Base-by-base conservation (phyloP, 1,140 invertebrate species). In the Formica exsecta region DNA sequence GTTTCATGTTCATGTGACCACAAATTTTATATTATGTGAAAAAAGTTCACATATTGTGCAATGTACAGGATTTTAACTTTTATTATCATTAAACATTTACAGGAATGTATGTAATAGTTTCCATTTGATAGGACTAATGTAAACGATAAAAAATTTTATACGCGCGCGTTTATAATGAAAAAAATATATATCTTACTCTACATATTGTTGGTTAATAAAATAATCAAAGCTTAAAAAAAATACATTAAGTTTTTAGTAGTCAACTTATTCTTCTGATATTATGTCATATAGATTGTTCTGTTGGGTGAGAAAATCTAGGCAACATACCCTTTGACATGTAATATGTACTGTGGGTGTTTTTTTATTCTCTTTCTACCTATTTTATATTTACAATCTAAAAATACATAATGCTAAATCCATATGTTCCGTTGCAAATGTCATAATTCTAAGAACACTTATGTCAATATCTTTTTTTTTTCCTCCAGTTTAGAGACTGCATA, bases 351-450 rank as follows among this genome's bases (percentile, higher is more conserved):
- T 91, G 48, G 13, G 44, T 48, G 44, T 48, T 51, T 19, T 48
- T 51, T 51, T 51, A 87, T 91, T 90, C 86, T 91, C 73, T 91
- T 41, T 91, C 86, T 91, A 91, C n/a, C 81, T 91, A 91, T 65
- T 90, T 92, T 93, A 51, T 51, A 92, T 93, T 87, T 93, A 93
- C 91, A 93, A 66, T 90, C 92, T 92, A 92, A 92, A 92, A 92
- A 90, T 93, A 92, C 88, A 89, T 90, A 87, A 54, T 89, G 87
- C 91, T 89, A 79, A 77, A 86, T 90, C 61, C 66, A 86, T 86
- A 44, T 83, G 65, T 86, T 79, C 25, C 48, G 41, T 84, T 85
- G 79, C 32, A 84, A 86, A 86, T 90, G 83, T 61, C 75, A 75
- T 86, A 86, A 81, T 74, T 90, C 84, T 88, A 90, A 91, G 86